Base-by-base conservation (phyloP, 1,140 invertebrate genomes). In the Drosophila nigromelanica region DNA sequence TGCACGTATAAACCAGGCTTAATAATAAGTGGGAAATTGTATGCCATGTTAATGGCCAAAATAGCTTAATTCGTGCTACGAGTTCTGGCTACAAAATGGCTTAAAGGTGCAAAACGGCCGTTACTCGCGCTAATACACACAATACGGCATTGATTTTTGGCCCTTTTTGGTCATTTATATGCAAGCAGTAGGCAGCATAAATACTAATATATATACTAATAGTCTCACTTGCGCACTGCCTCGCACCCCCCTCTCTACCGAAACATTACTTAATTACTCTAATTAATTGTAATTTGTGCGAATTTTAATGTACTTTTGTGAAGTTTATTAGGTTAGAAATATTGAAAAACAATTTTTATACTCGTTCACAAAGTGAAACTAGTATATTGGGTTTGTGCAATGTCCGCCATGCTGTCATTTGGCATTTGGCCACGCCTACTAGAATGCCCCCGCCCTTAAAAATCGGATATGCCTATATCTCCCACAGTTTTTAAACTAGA, bases 41-140 rank as follows among this genome's bases (percentile, higher is more conserved):
- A 42, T 37, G 43, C 54, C 52, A 48, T 58, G 42, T 70, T 74
- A 69, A 69, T 74, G 66, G 71, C 58, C 12, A 58, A 39, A 62
- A 69, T 73, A 33, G 52, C 72, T 74, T 63, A 70, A 74, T 74
- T 70, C 33, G 27, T 12, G 24, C 43, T 37, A 60, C 61, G 33
- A 48, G 21, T 12, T 37, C 7, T n/a, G 51, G n/a, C 40, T 30
- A 30, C 55, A 30, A 58, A 40, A n/a, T 55, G 37, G 52, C 37
- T 39, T 42, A 55, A 55, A 55, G 52, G 52, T 55, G 52, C 35
- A 8, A 55, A 55, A 42, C 12, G 52, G 21, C 51, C 52, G 8
- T 7, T 10, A 33, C 10, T 27, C 21, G n/a, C 30, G 18, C 35
- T 45, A 55, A 4, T 24, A 39, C 45, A 4, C 15, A 33, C 48